A percentile compares a stretch with the other conserved stretches of the same genome.
Conservation (phyloP, 2,797 vertebrate species). For the Eutrigla gurnardus region DNA sequence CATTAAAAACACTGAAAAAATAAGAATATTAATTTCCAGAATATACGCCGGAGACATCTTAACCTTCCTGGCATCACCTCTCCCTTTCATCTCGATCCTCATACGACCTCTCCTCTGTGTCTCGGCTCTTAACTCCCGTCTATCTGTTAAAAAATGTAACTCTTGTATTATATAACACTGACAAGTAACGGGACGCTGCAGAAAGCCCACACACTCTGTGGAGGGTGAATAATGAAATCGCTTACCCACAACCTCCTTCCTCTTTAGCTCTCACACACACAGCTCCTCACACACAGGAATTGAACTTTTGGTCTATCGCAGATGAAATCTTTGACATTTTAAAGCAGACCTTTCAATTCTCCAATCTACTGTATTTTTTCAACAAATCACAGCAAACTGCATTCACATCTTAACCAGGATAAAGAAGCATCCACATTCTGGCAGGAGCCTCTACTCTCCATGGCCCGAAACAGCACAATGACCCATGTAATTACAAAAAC, state of each 20-base stretch:
- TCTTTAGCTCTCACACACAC: conserved; percentile 16
- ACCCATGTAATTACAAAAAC: conserved; percentile 20
- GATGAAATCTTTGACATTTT: conserved; percentile 63
- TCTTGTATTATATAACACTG: conserved; percentile 54
- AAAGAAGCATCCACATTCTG: conserved; percentile 10
- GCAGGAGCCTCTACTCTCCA: conserved; percentile 1
- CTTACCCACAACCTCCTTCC: conserved; percentile 47
- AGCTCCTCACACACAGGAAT: conserved; percentile 21
- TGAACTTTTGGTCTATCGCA: conserved; percentile 31
- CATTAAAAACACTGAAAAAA: conserved; percentile 3
- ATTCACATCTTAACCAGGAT: conserved; percentile 24
- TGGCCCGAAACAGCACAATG: conserved; percentile 16
- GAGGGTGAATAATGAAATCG: conserved; percentile 59
- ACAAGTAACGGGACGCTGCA: conserved; percentile 41
- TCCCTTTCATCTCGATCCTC: conserved; percentile 20
- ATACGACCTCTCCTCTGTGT: conserved; percentile 8
- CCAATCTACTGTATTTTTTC: conserved; percentile 34
- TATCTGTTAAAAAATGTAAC: conserved; percentile 59
- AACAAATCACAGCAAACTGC: conserved; percentile 45
- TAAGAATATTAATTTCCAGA: not conserved
- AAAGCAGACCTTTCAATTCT: conserved; percentile 32
- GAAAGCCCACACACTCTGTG: conserved; percentile 33
- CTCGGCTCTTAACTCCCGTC: conserved; percentile 33
- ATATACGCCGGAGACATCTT: not conserved
- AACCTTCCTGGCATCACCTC: conserved; percentile 1